Base-by-base conservation (phyloP, 2,888 invertebrate species). In the Callinectes sapidus region DNA sequence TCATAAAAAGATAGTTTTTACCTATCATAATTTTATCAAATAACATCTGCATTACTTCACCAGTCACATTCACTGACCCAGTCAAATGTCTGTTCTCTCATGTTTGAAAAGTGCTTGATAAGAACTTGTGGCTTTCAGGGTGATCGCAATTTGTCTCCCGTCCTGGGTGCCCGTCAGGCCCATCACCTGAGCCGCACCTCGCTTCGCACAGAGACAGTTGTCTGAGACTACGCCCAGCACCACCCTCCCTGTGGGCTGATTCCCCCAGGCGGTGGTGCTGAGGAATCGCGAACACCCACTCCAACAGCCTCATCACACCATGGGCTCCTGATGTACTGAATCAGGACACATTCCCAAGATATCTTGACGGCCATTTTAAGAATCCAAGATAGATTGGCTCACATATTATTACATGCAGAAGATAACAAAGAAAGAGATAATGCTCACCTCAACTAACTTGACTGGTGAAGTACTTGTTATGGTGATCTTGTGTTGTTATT, bases 151-250 rank as follows among this genome's bases (percentile, higher is more conserved):
- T 42, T 94, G 77, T 94, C 94, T 2, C 94, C 94, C 39, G 94
- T 94, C 35, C 90, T 94, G 90, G 94, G 94, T 91, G 90, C 94
- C 81, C 91, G 94, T 71, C 92, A 94, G 89, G 92, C 94, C 42
- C 94, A 94, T 89, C 93, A 94, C 91, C 90, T 94, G 81, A 93
- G 93, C 92, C 93, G 93, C 90, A 92, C 93, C 42, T 94, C 94
- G 18, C 90, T 94, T 55, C 87, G 94, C 42, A 93, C 92, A 1
- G 94, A 94, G 54, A 93, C 93, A n/a, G 93, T 94, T 87, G 94
- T 93, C 92, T 94, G 94, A 94, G 94, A 94, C 87, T 93, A 94
- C 94, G 94, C 94, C 91, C 94, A 94, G 93, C 94, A 94, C 92
- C 92, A 91, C 81, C 91, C 91, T 48, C 91, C 94, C 28, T 89